Evolutionary conservation across 2,888 invertebrate genomes (phyloP).

Genomic region (Macrosiphum euphorbiae): DNA sequence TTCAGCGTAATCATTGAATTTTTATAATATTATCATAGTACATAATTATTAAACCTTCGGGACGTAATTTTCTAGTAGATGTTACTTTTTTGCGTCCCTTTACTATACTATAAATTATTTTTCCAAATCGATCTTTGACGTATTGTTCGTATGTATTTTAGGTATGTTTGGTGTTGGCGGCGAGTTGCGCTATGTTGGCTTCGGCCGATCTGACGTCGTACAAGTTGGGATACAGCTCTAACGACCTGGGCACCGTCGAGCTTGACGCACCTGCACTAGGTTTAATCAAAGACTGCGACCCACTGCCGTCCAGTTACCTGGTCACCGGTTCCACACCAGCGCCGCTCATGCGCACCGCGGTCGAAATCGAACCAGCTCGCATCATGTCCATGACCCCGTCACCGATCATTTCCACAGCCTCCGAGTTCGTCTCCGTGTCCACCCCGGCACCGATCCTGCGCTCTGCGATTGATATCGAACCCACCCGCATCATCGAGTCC

Average conservation of each 20-base stretch:
- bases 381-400: neutral
- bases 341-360: neutral
- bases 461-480: neutral
- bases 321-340: neutral
- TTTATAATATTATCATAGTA: neutral
- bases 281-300: neutral
- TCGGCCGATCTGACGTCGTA: neutral
- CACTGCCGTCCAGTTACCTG: neutral
- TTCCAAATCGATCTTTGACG: neutral
- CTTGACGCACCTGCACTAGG: neutral
- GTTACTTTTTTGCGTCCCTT: neutral
- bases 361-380: neutral
- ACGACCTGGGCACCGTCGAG: neutral
- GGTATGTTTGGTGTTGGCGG: neutral
- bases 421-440: neutral
- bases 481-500: neutral
- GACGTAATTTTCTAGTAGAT: neutral
- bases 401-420: neutral
- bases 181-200: neutral
- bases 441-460: neutral
- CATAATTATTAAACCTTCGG: neutral
- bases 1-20: neutral
- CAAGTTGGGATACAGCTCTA: neutral
- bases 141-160: neutral
- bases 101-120: neutral